phyloP scores from a whole-genome alignment of 2,888 invertebrate species.

The Drosophila affinis region DNA sequence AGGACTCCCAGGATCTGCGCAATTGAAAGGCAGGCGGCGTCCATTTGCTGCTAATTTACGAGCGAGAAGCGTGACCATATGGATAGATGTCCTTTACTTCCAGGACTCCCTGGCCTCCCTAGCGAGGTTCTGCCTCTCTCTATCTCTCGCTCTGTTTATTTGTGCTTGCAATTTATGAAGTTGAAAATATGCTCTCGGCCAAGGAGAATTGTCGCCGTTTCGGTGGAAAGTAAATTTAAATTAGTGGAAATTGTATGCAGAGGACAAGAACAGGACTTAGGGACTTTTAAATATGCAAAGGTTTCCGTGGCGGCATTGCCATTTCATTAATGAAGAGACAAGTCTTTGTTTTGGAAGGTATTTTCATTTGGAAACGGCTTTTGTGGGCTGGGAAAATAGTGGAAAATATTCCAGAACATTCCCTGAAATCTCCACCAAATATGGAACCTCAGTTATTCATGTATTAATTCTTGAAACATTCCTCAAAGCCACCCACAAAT shows the following conservation, averaged over 20 bases:
- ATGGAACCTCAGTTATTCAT: not conserved
- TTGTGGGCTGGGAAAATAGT: not conserved
- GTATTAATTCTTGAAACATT: not conserved
- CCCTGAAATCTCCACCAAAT: not conserved
- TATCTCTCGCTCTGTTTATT: slow-evolving; percentile 19
- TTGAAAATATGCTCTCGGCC: slow-evolving; percentile 39
- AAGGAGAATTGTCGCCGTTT: slow-evolving; percentile 43
- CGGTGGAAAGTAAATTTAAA: slow-evolving; percentile 51
- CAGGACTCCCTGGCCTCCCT: not conserved
- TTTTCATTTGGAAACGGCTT: not conserved
- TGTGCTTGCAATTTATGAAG: slow-evolving; percentile 43
- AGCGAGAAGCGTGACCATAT: slow-evolving; percentile 75
- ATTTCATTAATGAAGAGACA: slow-evolving; percentile 65
- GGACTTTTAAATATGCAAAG: slow-evolving; percentile 69
- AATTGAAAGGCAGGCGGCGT: slow-evolving; percentile 63
- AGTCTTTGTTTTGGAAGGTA: slow-evolving; percentile 21
- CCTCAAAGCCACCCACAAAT: not conserved
- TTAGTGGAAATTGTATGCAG: slow-evolving; percentile 63
- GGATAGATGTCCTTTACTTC: slow-evolving; percentile 33
- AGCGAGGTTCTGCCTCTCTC: not conserved
- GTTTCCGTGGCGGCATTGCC: too few relatives aligned
- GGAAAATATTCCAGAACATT: not conserved
- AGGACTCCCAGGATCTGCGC: not conserved
- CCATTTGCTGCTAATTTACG: slow-evolving; percentile 63
- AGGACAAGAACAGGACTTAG: too few relatives aligned